These are phyloP conservation scores for Lepeophtheirus nordmannii DNA, from an alignment of 2,888 invertebrate species.

Conservation along the genomic window DNA sequence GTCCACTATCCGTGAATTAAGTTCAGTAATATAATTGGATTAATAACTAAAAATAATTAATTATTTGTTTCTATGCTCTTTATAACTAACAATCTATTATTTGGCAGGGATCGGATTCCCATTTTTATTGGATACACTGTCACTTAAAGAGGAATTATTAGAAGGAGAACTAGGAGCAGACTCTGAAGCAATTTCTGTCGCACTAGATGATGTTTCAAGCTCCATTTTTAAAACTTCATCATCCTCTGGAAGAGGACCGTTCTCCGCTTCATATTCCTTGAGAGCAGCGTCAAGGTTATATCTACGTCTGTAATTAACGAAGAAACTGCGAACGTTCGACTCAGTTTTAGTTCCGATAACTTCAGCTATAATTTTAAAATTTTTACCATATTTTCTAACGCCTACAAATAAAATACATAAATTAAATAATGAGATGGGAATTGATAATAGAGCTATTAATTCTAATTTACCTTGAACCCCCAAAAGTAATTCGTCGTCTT, in stretches of 20 bases:
- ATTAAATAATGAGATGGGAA: not conserved
- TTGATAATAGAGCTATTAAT: not conserved
- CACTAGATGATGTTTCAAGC: not conserved
- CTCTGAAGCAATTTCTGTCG: not conserved
- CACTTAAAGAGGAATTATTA: not conserved
- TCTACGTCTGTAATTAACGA: conserved; percentile 70
- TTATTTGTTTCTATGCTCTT: no score
- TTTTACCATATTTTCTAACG: conserved; percentile 49
- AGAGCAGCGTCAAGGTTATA: conserved; percentile 73
- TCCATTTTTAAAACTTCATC: not conserved
- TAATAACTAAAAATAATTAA: no score
- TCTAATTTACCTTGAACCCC: conserved; percentile 37
- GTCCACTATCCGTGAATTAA: no score
- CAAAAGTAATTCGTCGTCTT: conserved; percentile 72
- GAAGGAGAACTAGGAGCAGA: not conserved
- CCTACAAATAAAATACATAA: conserved; percentile 36
- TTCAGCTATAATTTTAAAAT: conserved; percentile 85
- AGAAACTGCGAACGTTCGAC: conserved; percentile 77
- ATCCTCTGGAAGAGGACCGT: conserved; percentile 40
- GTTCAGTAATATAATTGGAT: no score
- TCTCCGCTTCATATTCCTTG: conserved; percentile 67
- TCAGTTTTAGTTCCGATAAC: conserved; percentile 88
- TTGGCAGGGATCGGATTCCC: not conserved
- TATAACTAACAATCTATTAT: not conserved
- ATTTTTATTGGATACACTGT: not conserved